Evolutionary conservation across 2,888 invertebrate genomes (phyloP), one percentile per base, ranked within the genome.

Genomic region (Aleiodes testaceus): DNA sequence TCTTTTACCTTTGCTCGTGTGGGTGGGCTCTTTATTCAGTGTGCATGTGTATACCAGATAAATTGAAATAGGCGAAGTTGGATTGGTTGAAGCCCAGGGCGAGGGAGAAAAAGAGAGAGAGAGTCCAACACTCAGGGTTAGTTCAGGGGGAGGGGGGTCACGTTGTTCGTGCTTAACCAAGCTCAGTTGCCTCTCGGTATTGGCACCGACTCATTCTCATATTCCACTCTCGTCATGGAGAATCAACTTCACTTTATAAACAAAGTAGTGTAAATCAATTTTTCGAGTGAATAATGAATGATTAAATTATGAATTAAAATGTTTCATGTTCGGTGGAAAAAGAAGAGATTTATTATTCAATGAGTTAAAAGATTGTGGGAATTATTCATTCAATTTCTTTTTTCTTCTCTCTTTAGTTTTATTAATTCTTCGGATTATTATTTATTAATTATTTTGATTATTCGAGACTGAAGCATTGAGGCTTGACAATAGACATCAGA

Each of bases 171-270:
- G 66, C 63, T 42, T 69, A 36, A 59, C 61, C 36, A 67, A 76
- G 77, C 77, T 78, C 75, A 75, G 78, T 78, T 73, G 73, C 70
- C 64, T 70, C 70, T 75, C 74, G 75, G 70, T 72, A 69, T 61
- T 73, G 68, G 55, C 49, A 53, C 66, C 67, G 75, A 70, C 72
- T 69, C 73, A 69, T 65, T 74, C 75, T 73, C 59, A 16, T 59
- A 20, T 42, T 42, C 36, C 59, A 42, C 26, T 55, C 36, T 36
- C 36, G 36, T 36, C 36, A 36, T 36, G 36, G 36, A 36, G 36
- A 36, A 36, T 36, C 26, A 45, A 6, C 49, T 16, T 14, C 5
- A 49, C 12, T n/a, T n/a, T 7, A 49, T 49, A 16, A 49, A 49
- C 4, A 36, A 36, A 36, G 0, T 36, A 36, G 36, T 36, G 36